phyloP scores from a whole-genome alignment of 2,113 vertebrate species.

The Cavia aperea region DNA sequence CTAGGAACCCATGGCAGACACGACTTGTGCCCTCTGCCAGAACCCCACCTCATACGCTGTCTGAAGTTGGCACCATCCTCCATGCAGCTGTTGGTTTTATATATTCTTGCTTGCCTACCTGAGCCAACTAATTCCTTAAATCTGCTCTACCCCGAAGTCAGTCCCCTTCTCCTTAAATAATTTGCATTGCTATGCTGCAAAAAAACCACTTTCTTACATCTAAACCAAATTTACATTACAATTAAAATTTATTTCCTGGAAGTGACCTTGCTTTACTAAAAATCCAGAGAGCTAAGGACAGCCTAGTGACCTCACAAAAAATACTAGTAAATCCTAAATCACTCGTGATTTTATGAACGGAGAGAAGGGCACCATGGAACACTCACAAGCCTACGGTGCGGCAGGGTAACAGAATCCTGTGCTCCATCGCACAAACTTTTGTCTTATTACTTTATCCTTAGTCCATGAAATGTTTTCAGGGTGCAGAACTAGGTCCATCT shows the following conservation, averaged over 20 bases:
- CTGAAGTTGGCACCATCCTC: neutral
- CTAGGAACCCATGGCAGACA: neutral
- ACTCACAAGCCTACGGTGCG: neutral
- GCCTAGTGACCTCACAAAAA: conserved; percentile 23
- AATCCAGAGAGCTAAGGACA: conserved; percentile 34
- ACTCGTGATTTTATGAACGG: conserved; percentile 16
- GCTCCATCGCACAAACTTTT: neutral
- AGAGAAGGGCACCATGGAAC: conserved; percentile 30
- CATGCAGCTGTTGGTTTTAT: neutral
- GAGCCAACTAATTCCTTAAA: conserved; percentile 17
- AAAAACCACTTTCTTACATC: neutral
- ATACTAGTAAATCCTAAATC: conserved; percentile 38
- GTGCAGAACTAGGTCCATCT: neutral
- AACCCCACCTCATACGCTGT: neutral
- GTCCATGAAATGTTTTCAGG: neutral
- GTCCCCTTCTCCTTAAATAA: neutral
- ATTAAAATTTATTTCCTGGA: conserved; percentile 59
- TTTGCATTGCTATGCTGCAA: neutral
- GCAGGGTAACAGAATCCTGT: neutral
- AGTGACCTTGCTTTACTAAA: conserved; percentile 34
- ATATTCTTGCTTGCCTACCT: neutral
- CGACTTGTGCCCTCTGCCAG: neutral
- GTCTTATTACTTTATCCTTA: neutral
- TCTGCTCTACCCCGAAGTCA: neutral
- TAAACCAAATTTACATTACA: conserved; percentile 41